Evolutionary conservation across 2,888 invertebrate genomes (phyloP).

Genomic region (Pollenia amentaria): DNA sequence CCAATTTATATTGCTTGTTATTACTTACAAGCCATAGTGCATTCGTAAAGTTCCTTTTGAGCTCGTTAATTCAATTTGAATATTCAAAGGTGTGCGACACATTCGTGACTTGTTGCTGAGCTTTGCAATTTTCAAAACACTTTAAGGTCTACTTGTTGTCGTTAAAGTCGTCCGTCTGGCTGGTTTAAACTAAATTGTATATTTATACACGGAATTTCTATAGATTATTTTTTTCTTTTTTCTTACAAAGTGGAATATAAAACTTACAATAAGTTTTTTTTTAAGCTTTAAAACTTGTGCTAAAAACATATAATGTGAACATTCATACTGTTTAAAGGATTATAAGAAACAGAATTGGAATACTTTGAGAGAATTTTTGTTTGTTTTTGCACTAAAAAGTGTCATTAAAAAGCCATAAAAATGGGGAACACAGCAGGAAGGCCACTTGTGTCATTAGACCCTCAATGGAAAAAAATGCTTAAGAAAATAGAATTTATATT

Average conservation of each 20-base stretch:
- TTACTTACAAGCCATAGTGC: constrained; percentile 48
- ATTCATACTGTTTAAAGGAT: constrained; percentile 15
- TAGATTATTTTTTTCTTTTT: not conserved
- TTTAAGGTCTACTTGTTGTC: constrained; percentile 66
- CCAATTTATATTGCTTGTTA: constrained; percentile 51
- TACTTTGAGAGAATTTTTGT: constrained; percentile 8
- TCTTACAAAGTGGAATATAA: constrained; percentile 16
- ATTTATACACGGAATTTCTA: constrained; percentile 28
- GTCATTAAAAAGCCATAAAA: constrained; percentile 54
- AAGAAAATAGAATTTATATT: not conserved
- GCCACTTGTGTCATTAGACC: constrained; percentile 37
- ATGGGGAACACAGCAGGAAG: constrained; percentile 57
- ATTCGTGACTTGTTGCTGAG: constrained; percentile 72
- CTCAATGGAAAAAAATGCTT: not conserved
- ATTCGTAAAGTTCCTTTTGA: constrained; percentile 64
- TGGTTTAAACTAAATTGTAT: constrained; percentile 33
- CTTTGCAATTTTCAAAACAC: constrained; percentile 67
- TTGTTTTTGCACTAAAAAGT: constrained; percentile 33
- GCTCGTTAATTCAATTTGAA: constrained; percentile 74
- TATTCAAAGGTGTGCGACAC: constrained; percentile 75
- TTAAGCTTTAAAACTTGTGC: constrained; percentile 7
- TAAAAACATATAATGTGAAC: constrained; percentile 37
- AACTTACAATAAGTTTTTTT: constrained; percentile 8
- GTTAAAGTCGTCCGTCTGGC: constrained; percentile 59
- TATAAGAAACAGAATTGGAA: constrained; percentile 37